Conservation (phyloP, 1,140 invertebrate species). For the Agraylea sexmaculata region DNA sequence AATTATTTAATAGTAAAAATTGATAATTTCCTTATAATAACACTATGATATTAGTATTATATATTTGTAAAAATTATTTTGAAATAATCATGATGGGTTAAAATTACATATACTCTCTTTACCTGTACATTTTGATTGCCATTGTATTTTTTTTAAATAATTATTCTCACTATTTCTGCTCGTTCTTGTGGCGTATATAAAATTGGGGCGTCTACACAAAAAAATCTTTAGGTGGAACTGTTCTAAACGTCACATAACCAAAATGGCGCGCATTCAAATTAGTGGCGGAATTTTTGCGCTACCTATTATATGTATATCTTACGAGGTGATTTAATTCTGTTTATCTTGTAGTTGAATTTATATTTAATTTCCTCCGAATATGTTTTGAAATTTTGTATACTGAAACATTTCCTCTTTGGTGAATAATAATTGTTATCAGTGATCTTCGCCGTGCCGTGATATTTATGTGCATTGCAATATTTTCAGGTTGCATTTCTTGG, state of each 20-base stretch:
- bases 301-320: not conserved
- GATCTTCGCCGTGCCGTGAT: too few species aligned
- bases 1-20: conserved; percentile 4
- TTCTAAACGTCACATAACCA: not conserved
- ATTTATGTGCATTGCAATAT: too few species aligned
- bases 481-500: too few species aligned
- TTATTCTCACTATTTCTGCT: not conserved
- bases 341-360: not conserved
- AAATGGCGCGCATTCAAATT: not conserved
- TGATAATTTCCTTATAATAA: not conserved
- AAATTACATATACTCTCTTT: conserved; percentile 3
- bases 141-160: conserved; percentile 1
- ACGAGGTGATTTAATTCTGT: conserved; percentile 1
- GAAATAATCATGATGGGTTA: not conserved
- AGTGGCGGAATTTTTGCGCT: not conserved
- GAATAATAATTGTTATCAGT: conserved; percentile 6
- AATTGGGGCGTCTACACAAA: not conserved
- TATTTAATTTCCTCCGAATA: not conserved
- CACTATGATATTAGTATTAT: conserved; percentile 1
- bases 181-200: not conserved
- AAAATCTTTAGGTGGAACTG: too few species aligned
- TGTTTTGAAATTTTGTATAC: not conserved
- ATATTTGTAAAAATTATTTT: not conserved
- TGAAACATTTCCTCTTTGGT: not conserved
- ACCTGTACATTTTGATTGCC: not conserved